Conservation (phyloP, 2,113 vertebrate species). For the Coreoperca whiteheadi region DNA sequence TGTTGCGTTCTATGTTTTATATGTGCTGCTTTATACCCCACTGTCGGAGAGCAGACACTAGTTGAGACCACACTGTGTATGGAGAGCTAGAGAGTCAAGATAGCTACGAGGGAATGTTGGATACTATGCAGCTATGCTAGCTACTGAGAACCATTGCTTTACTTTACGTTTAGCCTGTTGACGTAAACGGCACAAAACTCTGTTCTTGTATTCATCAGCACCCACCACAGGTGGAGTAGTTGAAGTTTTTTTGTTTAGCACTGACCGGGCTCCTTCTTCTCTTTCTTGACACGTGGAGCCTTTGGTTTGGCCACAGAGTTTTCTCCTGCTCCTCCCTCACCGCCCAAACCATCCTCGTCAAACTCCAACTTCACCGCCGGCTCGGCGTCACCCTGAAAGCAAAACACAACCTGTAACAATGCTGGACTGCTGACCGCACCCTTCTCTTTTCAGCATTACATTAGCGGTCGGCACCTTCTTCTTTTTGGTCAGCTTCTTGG, state of each 20-base stretch:
- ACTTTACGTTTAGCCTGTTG: too few species aligned
- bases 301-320: conserved; percentile 84
- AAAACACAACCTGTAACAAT: conserved; percentile 10
- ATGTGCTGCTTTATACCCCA: too few species aligned
- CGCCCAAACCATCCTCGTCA: conserved; percentile 86
- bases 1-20: too few species aligned
- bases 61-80: too few species aligned
- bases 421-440: background rate
- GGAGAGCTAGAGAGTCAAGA: too few species aligned
- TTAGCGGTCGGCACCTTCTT: conserved; percentile 88
- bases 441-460: too few species aligned
- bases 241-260: background rate
- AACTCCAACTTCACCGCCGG: conserved; percentile 90
- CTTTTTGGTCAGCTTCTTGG: conserved; percentile 93
- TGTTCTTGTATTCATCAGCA: too few species aligned
- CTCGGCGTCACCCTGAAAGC: conserved; percentile 88
- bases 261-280: conserved; percentile 95
- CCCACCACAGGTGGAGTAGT: background rate
- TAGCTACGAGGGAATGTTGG: too few species aligned
- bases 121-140: too few species aligned
- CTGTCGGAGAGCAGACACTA: too few species aligned
- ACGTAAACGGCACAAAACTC: too few species aligned
- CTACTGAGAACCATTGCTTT: too few species aligned
- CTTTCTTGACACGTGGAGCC: conserved; percentile 88
- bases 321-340: conserved; percentile 84